Evolutionary conservation across 2,113 vertebrate species (phyloP).

Genomic region (Leptobrachium ailaonicum): DNA sequence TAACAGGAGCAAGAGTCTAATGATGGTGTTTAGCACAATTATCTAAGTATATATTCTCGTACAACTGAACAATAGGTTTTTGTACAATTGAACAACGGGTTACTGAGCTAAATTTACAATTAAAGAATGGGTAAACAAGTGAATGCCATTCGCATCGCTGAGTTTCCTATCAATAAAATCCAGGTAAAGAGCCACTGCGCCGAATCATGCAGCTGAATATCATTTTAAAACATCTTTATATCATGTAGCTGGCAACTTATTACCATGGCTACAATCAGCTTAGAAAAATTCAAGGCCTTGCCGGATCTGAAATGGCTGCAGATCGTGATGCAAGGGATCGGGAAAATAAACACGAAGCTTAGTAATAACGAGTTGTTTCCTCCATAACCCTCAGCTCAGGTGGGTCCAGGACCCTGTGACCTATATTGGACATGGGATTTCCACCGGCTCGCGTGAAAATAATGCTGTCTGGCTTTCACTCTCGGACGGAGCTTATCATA

Average conservation of each 20-base stretch:
- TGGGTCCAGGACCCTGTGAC: background rate
- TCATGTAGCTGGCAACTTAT: slow-evolving; percentile 40
- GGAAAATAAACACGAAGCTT: background rate
- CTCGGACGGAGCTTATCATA: slow-evolving; percentile 51
- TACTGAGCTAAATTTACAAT: no score
- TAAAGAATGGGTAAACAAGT: no score
- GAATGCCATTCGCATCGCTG: no score
- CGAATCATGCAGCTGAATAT: slow-evolving; percentile 32
- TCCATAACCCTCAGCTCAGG: background rate
- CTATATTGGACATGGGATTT: background rate
- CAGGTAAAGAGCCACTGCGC: no score
- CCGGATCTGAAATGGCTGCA: slow-evolving; percentile 10
- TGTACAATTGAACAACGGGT: no score
- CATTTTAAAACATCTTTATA: slow-evolving; percentile 36
- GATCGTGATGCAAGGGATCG: background rate
- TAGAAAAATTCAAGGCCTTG: slow-evolving; percentile 26
- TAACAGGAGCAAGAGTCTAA: no score
- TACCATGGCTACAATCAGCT: slow-evolving; percentile 39
- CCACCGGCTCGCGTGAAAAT: background rate
- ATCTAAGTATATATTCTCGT: no score
- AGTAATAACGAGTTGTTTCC: background rate
- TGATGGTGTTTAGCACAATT: no score
- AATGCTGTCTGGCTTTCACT: slow-evolving; percentile 13
- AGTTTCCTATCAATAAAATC: no score
- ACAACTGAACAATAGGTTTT: no score